These are phyloP conservation scores for Parazoanthus darwini DNA, from an alignment of 92 coral and sea anemone genomes.

Conservation along the genomic window DNA sequence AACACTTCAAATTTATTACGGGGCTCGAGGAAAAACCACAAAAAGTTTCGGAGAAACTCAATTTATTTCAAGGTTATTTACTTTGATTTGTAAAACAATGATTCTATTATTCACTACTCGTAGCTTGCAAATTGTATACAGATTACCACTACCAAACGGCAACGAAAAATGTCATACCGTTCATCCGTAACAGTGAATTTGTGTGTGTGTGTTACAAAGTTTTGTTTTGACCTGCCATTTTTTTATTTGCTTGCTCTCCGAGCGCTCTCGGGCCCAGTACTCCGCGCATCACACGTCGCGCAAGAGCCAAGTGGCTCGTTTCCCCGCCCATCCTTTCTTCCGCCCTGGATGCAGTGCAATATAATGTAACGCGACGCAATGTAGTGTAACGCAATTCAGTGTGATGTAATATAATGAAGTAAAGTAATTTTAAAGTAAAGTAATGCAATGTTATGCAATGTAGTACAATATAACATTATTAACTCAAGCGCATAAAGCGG, in stretches of 20 bases:
- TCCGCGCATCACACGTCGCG: not conserved
- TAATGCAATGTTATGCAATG: too few species aligned
- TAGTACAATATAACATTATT: too few species aligned
- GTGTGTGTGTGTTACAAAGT: not conserved
- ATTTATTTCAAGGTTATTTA: conserved; percentile 24
- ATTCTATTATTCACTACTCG: not conserved
- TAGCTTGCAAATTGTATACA: conserved; percentile 41
- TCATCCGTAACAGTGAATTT: not conserved
- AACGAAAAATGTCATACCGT: conserved; percentile 43
- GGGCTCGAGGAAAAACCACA: conserved; percentile 38
- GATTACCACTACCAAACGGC: conserved; percentile 42
- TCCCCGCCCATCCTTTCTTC: not conserved
- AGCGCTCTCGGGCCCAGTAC: conserved; percentile 31
- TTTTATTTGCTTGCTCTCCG: not conserved
- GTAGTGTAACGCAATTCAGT: too few species aligned
- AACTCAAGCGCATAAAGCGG: too few species aligned
- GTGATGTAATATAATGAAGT: too few species aligned
- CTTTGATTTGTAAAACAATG: conserved; percentile 15
- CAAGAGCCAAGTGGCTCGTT: conserved; percentile 36
- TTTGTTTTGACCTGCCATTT: conserved; percentile 43
- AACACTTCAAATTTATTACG: conserved; percentile 39
- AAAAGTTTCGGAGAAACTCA: not conserved
- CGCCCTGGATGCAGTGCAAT: not conserved
- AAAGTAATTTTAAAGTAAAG: too few species aligned
- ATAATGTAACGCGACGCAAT: too few species aligned